These are phyloP conservation scores for Trididemnum nubilum DNA, from an alignment of 23 tunicate genomes.

Conservation along the genomic window DNA sequence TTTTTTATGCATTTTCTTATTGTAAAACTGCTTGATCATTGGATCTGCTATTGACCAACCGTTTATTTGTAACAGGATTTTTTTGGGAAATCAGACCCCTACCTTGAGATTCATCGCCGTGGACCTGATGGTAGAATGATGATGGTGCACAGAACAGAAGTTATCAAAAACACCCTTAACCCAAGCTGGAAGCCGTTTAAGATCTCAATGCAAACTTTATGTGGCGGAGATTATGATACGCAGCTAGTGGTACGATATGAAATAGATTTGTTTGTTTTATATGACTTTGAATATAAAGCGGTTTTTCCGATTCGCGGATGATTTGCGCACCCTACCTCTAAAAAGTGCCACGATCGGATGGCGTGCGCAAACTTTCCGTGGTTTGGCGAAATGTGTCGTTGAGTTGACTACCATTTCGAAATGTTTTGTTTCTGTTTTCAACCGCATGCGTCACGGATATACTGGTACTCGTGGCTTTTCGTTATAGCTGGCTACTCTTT, in stretches of 20 bases:
- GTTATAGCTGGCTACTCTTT: no score
- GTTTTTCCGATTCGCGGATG: not conserved
- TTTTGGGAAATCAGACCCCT: slow-evolving; percentile 95
- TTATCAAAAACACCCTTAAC: slow-evolving; percentile 64
- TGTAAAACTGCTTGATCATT: no score
- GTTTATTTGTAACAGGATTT: no score
- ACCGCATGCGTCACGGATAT: no score
- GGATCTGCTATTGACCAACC: no score
- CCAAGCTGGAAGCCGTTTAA: slow-evolving; percentile 74
- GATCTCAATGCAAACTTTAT: slow-evolving; percentile 50
- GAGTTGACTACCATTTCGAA: no score
- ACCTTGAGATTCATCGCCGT: slow-evolving; percentile 59
- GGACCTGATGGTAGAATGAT: slow-evolving; percentile 52
- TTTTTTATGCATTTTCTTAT: no score
- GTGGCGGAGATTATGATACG: slow-evolving; percentile 68
- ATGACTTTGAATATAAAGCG: no score
- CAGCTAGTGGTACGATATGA: slow-evolving; percentile 32
- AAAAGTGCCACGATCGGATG: not conserved
- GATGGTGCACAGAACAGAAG: slow-evolving; percentile 63
- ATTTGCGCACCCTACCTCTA: no score
- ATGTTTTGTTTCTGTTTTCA: no score
- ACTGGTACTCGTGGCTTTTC: no score
- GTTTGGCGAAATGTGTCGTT: no score
- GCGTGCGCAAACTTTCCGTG: not conserved
- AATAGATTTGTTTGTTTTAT: not conserved